phyloP scores from a whole-genome alignment of 1,140 invertebrate species.

The Bombus polaris region DNA sequence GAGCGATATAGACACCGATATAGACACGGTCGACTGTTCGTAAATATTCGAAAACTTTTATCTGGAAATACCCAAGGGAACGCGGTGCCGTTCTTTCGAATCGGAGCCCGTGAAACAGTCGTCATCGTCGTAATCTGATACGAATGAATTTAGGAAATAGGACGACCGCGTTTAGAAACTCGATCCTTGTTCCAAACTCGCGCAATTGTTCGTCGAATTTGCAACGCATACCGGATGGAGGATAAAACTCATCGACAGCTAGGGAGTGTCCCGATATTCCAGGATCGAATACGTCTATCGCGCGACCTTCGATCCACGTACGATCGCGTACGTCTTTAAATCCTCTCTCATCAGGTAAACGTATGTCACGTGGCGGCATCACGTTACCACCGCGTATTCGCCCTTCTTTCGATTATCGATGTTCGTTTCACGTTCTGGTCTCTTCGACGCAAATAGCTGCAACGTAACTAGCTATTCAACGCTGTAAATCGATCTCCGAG shows the following conservation, averaged over 20 bases:
- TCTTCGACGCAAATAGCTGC: neutral
- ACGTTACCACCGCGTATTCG: conserved; percentile 52
- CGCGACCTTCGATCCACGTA: no score
- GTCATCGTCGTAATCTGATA: neutral
- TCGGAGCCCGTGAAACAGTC: neutral
- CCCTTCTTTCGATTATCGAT: conserved; percentile 67
- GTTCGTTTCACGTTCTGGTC: neutral
- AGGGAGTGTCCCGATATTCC: no score
- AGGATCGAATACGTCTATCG: no score
- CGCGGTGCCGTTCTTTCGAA: neutral
- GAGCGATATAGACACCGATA: neutral
- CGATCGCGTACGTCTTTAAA: conserved; percentile 8
- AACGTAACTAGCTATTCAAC: neutral
- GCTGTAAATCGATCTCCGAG: neutral
- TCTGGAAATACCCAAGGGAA: conserved; percentile 7
- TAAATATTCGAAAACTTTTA: conserved; percentile 34
- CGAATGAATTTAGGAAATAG: neutral
- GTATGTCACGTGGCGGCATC: conserved; percentile 63
- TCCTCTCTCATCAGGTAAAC: neutral
- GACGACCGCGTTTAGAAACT: neutral
- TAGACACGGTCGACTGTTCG: conserved; percentile 10
- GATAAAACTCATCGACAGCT: neutral
- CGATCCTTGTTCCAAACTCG: neutral
- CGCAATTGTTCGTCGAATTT: neutral
- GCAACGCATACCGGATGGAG: neutral